Evolutionary conservation across 30 jellyfish, hydroid and myxozoan genomes (phyloP), one percentile per base, ranked within the genome.

Genomic region (Mastigias papua): DNA sequence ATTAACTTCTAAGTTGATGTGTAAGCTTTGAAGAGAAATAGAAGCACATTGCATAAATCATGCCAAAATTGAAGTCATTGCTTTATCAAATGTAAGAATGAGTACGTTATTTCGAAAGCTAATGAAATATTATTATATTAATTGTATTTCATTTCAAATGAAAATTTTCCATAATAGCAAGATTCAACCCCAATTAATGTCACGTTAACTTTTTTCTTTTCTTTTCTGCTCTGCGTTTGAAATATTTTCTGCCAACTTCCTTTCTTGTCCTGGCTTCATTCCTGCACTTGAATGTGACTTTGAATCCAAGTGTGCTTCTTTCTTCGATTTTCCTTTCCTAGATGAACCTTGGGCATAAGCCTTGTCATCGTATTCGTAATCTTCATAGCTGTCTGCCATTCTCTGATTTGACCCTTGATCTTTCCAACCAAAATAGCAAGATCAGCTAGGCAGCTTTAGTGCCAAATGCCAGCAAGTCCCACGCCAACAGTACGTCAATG

Each of bases 201-300:
- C 67, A 5, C 23, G 29, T 81, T 28, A 87, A 64, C 71, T 93
- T 81, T 34, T 78, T 69, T 87, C 98, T 60, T 93, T 93, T 64
- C 98, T 88, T 32, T 89, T 88, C 82, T 93, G 98, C 72, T 93
- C 98, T 20, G 98, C 92, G 73, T 93, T 93, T 9, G 98, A 84
- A 25, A 93, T 93, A 32, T 76, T 93, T 11, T 87, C 97, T 6
- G 95, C 98, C 68, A 93, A 70, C 73, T 88, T 93, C 30, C 98
- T 93, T 32, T 93, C 98, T 69, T 89, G 97, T 48, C 98, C 98
- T 22, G 98, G 98, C 69, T 93, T 93, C 84, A 87, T 81, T 34
- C 97, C 97, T 8, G 87, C 87, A 35, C 84, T 73, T 9, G 97
- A 82, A 8, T 80, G 91, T 3, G 87, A 90, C 78, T 93, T 93